Percentiles rank a stretch among this genome's conserved stretches.
phyloP scores from a whole-genome alignment of 2,113 vertebrate species.

The Lepisosteus osseus region DNA sequence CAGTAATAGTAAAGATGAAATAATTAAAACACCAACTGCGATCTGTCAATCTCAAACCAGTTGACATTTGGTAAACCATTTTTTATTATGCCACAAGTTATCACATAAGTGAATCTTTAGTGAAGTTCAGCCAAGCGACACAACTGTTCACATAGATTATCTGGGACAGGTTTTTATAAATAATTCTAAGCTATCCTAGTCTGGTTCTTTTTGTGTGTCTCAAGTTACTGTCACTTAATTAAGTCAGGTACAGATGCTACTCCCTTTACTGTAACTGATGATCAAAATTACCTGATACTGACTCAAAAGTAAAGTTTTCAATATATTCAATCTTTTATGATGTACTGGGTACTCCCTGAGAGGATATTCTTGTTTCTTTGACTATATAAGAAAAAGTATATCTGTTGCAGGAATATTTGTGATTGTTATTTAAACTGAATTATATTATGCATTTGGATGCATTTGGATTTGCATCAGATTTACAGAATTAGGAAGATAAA shows the following conservation, averaged over 20 bases:
- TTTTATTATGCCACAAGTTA: no score
- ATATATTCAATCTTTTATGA: slow-evolving; percentile 24
- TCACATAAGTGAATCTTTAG: no score
- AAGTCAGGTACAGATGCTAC: slow-evolving; percentile 31
- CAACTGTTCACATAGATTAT: slow-evolving; percentile 38
- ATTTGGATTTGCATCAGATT: no score
- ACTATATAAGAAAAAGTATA: slow-evolving; percentile 15
- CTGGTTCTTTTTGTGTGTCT: slow-evolving; percentile 23
- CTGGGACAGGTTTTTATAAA: slow-evolving; percentile 36
- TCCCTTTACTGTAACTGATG: slow-evolving; percentile 31
- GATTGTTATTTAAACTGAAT: not conserved
- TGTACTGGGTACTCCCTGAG: slow-evolving; percentile 18
- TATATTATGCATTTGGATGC: not conserved
- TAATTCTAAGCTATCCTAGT: slow-evolving; percentile 38
- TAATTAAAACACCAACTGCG: no score
- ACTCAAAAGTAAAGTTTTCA: slow-evolving; percentile 33
- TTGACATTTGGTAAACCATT: no score
- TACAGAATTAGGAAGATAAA: no score
- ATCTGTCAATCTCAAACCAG: no score
- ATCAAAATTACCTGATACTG: slow-evolving; percentile 28
- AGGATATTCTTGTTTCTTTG: not conserved
- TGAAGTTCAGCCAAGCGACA: slow-evolving; percentile 19
- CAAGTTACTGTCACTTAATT: slow-evolving; percentile 25
- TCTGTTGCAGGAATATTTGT: not conserved
- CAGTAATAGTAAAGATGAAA: no score